Evolutionary conservation across 2,797 vertebrate species (phyloP).

Genomic region (Notolepis coatsorum): DNA sequence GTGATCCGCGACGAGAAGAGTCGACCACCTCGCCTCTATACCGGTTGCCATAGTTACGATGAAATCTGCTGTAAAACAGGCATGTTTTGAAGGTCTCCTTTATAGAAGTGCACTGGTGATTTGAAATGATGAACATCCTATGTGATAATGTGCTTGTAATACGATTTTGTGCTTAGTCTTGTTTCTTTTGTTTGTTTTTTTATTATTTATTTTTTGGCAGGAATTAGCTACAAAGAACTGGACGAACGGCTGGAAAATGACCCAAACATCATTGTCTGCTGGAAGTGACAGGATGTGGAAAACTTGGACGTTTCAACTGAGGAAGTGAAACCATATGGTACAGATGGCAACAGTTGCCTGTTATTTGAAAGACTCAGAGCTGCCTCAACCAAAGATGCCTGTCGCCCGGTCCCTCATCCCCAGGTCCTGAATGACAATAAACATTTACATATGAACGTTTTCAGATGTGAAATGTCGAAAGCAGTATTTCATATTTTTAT

Average conservation of each 20-base stretch:
- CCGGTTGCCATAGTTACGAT: conserved; percentile 96
- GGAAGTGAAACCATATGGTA: neutral
- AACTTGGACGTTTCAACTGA: neutral
- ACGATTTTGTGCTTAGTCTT: neutral
- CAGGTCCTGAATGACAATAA: conserved; percentile 18
- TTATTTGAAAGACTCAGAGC: conserved; percentile 7
- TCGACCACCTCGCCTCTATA: conserved; percentile 91
- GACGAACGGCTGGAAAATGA: conserved; percentile 97
- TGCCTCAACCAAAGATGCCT: conserved; percentile 56
- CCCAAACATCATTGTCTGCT: conserved; percentile 97
- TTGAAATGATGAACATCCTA: neutral
- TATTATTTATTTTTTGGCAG: conserved; percentile 70
- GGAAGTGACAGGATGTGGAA: conserved; percentile 86
- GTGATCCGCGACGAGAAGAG: conserved; percentile 88
- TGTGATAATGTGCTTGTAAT: neutral
- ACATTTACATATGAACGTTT: conserved; percentile 8
- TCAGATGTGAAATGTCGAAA: neutral
- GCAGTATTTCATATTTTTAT: conserved; percentile 31
- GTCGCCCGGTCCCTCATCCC: neutral
- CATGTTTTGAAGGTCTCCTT: conserved; percentile 48
- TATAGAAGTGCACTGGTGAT: neutral
- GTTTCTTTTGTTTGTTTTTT: no score
- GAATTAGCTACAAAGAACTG: conserved; percentile 97
- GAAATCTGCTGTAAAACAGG: conserved; percentile 99
- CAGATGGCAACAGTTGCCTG: neutral